phyloP scores from a whole-genome alignment of 2,113 vertebrate species.

The Phalacrocorax brasilianus region DNA sequence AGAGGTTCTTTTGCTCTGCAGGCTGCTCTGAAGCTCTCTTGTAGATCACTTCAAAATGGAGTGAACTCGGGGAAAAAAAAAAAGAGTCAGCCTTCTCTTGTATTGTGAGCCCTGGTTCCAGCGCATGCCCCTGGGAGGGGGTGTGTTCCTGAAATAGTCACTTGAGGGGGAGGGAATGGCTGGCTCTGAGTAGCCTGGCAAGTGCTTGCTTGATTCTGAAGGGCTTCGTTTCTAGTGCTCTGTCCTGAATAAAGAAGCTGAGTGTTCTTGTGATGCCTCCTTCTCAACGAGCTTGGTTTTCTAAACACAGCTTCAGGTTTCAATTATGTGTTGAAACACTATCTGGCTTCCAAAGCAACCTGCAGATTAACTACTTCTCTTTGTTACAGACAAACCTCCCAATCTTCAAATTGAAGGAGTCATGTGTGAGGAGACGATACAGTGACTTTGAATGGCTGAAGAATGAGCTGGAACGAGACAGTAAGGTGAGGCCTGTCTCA shows the following conservation, averaged over 20 bases:
- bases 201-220: neutral
- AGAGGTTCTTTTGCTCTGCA: neutral
- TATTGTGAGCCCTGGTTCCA: neutral
- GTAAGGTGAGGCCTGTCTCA: conserved; percentile 84
- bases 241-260: neutral
- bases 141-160: neutral
- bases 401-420: conserved; percentile 98
- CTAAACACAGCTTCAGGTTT: neutral
- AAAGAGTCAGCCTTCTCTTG: neutral
- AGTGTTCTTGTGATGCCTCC: neutral
- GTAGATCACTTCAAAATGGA: neutral
- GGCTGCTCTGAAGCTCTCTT: neutral
- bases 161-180: neutral
- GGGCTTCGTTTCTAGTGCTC: neutral
- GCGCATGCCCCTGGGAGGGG: neutral
- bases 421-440: conserved; percentile 92
- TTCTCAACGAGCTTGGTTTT: neutral
- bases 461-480: conserved; percentile 98
- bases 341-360: neutral
- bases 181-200: neutral
- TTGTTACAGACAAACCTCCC: conserved; percentile 91
- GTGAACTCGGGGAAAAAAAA: neutral
- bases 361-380: neutral
- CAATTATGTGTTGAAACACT: neutral
- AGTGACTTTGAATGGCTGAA: conserved; percentile 99